A percentile compares a stretch with the other conserved stretches of the same genome.
Conservation (phyloP, 2,797 vertebrate species). For the Bufotes viridis region DNA sequence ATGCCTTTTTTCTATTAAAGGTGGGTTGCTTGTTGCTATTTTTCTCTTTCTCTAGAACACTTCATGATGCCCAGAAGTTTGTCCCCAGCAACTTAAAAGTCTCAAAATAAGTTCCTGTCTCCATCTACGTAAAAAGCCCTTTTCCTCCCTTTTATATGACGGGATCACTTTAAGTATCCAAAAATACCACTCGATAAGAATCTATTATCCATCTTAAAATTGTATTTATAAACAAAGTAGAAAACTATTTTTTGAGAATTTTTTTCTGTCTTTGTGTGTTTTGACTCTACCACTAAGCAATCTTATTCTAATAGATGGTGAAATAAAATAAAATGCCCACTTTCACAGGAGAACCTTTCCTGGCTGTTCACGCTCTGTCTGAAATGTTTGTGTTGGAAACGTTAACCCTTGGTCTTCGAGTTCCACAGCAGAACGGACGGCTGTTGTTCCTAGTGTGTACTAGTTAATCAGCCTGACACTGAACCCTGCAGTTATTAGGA, state of each 20-base stretch:
- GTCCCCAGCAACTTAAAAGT: no score
- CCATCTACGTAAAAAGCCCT: no score
- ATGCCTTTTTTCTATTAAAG: no score
- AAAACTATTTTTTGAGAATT: not conserved
- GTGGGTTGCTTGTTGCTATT: no score
- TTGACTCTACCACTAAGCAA: not conserved
- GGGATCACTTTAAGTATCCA: no score
- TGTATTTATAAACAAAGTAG: not conserved
- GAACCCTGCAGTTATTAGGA: not conserved
- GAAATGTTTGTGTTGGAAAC: constrained; percentile 30
- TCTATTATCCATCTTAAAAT: no score
- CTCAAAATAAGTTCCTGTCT: no score
- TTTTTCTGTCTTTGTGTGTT: not conserved
- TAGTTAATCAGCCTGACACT: constrained; percentile 33
- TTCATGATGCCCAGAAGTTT: no score
- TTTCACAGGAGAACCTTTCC: constrained; percentile 16
- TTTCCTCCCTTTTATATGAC: no score
- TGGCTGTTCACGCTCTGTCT: not conserved
- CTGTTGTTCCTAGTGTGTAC: constrained; percentile 6
- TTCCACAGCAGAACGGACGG: not conserved
- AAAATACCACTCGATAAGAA: no score
- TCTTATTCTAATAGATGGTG: not conserved
- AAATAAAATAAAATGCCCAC: not conserved
- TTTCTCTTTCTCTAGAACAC: no score
- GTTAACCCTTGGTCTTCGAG: not conserved